phyloP scores from a whole-genome alignment of 2,113 vertebrate genomes.

The Phrynocephalus versicolor region DNA sequence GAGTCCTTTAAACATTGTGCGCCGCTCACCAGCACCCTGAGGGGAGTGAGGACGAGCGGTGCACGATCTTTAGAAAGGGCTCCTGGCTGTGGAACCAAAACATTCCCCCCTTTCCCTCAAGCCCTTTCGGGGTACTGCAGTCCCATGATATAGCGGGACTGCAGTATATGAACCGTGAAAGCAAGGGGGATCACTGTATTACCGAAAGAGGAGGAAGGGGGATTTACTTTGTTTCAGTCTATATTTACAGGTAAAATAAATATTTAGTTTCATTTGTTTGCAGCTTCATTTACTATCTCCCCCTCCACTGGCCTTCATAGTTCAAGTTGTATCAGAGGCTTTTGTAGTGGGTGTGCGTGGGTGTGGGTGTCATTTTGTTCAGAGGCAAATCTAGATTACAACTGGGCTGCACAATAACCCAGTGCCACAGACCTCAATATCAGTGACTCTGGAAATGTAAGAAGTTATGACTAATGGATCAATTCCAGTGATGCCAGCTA shows the following conservation, averaged over 20 bases:
- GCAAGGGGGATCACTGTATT: too few species aligned
- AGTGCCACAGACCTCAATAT: slow-evolving; percentile 44
- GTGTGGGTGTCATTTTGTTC: neutral
- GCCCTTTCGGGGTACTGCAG: too few species aligned
- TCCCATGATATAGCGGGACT: too few species aligned
- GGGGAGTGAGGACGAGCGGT: too few species aligned
- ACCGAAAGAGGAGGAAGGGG: neutral
- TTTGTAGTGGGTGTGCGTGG: too few species aligned
- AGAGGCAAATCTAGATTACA: neutral
- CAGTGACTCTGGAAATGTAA: slow-evolving; percentile 48
- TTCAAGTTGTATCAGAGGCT: neutral
- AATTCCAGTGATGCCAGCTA: slow-evolving; percentile 36
- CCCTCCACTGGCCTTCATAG: neutral
- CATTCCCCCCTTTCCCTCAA: too few species aligned
- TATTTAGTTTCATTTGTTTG: too few species aligned
- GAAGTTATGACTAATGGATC: slow-evolving; percentile 58
- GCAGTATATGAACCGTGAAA: too few species aligned
- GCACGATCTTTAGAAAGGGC: too few species aligned
- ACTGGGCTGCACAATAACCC: slow-evolving; percentile 45
- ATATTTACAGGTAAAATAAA: neutral
- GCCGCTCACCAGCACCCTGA: too few species aligned
- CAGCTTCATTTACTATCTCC: neutral
- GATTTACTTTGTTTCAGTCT: neutral
- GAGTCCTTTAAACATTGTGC: too few species aligned
- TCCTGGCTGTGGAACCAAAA: too few species aligned